Base-by-base conservation (phyloP, 1,140 invertebrate species). In the Habropoda laboriosa region DNA sequence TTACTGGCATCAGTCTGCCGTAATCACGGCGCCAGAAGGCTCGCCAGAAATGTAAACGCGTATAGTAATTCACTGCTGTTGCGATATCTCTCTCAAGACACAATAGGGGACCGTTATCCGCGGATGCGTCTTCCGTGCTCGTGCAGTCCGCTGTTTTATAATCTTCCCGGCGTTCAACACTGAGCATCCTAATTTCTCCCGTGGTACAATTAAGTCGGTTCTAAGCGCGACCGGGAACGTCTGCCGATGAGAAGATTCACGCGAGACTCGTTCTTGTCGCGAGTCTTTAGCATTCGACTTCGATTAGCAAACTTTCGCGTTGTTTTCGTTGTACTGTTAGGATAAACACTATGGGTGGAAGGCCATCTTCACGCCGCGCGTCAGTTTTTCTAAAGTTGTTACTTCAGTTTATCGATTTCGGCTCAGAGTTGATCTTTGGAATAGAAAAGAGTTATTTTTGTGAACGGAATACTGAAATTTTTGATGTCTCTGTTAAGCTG, bases 1-100 rank as follows among this genome's bases (percentile, higher is more conserved):
- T 87, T 79, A 81, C 78, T 76, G 57, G 64, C 86, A 87, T 87
- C 79, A 76, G 73, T 87, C 86, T 73, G 81, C 72, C 82, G 81
- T 87, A 86, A 87, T 86, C 85, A 83, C 73, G 71, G 86, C 74
- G 79, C 80, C 61, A 76, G 49, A 72, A 55, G 79, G 70, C 66
- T 72, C 53, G 75, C 70, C 68, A 76, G 80, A 86, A 75, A 82
- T 86, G 80, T 82, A 86, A 86, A 86, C 80, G 80, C 71, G 55
- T 73, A 72, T 58, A 82, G 61, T 79, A 86, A 86, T 85, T 79
- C 72, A 80, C 66, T 66, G 55, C n/a, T n/a, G n/a, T 24, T 42
- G 66, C 51, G 51, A 86, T 86, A 71, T 81, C 51, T 55, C 30
- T 72, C 40, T 70, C 60, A 10, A 18, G 42, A 45, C 49, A 83